Base-by-base conservation (phyloP, 1,140 invertebrate genomes). In the Hyles vespertilio region DNA sequence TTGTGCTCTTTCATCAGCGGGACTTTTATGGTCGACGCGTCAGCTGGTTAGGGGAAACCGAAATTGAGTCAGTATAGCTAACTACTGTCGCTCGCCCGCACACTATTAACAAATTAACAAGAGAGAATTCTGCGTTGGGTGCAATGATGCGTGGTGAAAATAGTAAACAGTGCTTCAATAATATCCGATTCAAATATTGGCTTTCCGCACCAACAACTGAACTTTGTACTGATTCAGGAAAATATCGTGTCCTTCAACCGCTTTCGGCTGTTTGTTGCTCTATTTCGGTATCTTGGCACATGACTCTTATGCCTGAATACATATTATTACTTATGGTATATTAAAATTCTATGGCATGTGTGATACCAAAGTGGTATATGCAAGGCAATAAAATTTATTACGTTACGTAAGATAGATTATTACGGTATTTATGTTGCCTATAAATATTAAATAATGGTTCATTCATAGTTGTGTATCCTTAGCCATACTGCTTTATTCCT, bases 161-260 rank as follows among this genome's bases (percentile, higher is more conserved):
- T 65, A 72, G 57, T 63, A 69, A 64, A 61, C 46, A 74, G 44
- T 59, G 52, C 51, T 51, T 32, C 51, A 51, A 61, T 54, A 58
- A 63, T 66, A 58, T 47, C 58, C 34, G 55, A n/a, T 56, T 56
- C 32, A 11, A 52, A 69, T 56, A 74, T 81, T 87, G 84, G 84
- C 82, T 75, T 70, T 51, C 47, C 52, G 84, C 84, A 82, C 84
- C 61, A 71, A 65, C 66, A 69, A 67, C 71, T 79, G 84, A 84
- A 87, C 84, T 87, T 85, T 85, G 84, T 74, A 83, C 82, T 67
- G 80, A 80, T 81, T 77, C 77, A 72, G 82, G 79, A 80, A 86
- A 84, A 79, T 77, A 74, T 60, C 65, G 69, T 40, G 63, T 74
- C 70, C 70, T 79, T 69, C 69, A 69, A 70, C 70, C 70, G 76